Evolutionary conservation across 2,888 invertebrate species (phyloP).

Genomic region (Colostygia pectinataria): DNA sequence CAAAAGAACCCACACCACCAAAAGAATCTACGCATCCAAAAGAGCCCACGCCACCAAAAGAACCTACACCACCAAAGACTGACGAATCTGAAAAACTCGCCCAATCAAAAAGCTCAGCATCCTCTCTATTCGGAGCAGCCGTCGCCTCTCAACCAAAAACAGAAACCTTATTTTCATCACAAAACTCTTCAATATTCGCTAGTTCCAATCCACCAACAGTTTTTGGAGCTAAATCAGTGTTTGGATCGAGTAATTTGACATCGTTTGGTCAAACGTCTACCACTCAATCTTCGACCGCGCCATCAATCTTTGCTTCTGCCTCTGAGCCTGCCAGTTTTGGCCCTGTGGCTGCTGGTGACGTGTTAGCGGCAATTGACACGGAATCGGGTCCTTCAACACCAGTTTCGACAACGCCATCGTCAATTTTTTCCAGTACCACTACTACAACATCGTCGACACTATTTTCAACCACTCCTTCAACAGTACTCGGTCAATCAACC

Average conservation of each 20-base stretch:
- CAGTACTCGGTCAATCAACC: slow-evolving; percentile 46
- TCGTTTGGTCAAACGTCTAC: slow-evolving; percentile 14
- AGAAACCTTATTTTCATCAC: slow-evolving; percentile 34
- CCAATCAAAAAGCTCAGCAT: slow-evolving; percentile 37
- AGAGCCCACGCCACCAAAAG: slow-evolving; percentile 11
- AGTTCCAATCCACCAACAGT: slow-evolving; percentile 25
- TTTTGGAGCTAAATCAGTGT: slow-evolving; percentile 16
- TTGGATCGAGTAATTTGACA: slow-evolving; percentile 10
- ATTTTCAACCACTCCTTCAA: slow-evolving; percentile 43
- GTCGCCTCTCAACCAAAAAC: slow-evolving; percentile 41
- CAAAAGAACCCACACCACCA: background rate
- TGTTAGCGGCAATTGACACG: slow-evolving; percentile 27
- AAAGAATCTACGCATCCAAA: slow-evolving; percentile 26
- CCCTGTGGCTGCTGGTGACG: slow-evolving; percentile 4
- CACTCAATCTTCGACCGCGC: slow-evolving; percentile 10
- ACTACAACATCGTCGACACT: slow-evolving; percentile 7
- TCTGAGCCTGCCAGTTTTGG: slow-evolving; percentile 2
- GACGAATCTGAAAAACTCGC: slow-evolving; percentile 26
- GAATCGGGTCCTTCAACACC: slow-evolving; percentile 27
- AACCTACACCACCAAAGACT: slow-evolving; percentile 23
- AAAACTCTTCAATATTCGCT: slow-evolving; percentile 29
- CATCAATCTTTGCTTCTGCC: slow-evolving; percentile 15
- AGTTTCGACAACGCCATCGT: slow-evolving; percentile 37
- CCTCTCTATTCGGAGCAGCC: slow-evolving; percentile 56
- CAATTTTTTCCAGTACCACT: slow-evolving; percentile 38